Conservation (phyloP, 2,113 vertebrate genomes). For the Grantiella picta region DNA sequence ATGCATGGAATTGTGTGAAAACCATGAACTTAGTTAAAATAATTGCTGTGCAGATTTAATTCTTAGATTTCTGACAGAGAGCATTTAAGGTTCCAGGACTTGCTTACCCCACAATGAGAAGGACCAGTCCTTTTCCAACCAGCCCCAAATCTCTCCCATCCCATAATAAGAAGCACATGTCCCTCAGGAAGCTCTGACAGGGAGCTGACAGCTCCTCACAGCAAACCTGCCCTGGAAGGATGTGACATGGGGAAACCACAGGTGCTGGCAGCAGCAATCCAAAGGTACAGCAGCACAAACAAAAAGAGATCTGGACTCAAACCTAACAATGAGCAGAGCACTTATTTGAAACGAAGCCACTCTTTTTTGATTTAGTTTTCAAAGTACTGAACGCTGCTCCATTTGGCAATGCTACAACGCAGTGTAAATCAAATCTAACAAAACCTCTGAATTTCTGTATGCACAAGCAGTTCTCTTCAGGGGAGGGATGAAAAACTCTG, state of each 20-base stretch:
- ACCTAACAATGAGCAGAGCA: not conserved
- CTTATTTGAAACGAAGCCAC: not conserved
- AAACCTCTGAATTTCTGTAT: not conserved
- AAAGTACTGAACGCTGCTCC: not conserved
- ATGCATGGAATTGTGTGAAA: not conserved
- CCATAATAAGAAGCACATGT: not conserved
- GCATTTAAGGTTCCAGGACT: not conserved
- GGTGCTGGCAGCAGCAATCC: not conserved
- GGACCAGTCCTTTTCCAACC: not conserved
- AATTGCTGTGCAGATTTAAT: not conserved
- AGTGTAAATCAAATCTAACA: not conserved
- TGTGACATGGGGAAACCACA: not conserved
- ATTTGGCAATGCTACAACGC: not conserved
- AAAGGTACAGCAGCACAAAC: not conserved
- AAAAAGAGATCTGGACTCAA: not conserved
- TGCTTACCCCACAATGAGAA: not conserved
- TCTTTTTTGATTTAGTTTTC: not conserved
- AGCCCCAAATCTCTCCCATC: not conserved
- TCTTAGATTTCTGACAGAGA: not conserved
- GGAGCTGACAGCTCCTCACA: not conserved
- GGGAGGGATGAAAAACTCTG: not conserved
- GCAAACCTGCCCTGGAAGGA: not conserved
- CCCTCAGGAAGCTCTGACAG: rapidly evolving
- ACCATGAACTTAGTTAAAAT: not conserved
- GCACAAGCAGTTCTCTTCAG: not conserved